Evolutionary conservation across 2,888 invertebrate genomes (phyloP).

Genomic region (Choreutis nemorana): DNA sequence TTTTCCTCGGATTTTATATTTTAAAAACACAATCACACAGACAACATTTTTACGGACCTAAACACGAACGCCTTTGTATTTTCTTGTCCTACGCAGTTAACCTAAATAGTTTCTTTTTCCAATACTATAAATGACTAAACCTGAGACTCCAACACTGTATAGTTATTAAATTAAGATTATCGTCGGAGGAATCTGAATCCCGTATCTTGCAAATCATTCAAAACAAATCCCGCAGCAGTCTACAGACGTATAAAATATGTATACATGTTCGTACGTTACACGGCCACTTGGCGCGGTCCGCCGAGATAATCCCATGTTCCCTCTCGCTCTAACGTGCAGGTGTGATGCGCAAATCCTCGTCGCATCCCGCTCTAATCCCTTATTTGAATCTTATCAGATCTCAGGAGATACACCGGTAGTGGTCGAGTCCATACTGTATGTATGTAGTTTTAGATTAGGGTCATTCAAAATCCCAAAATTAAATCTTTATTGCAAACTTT

Average conservation of each 20-base stretch:
- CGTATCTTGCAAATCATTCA: not conserved
- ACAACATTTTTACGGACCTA: too few species aligned
- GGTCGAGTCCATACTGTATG: conserved; percentile 41
- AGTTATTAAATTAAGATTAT: too few species aligned
- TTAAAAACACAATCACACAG: too few species aligned
- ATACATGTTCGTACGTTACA: conserved; percentile 27
- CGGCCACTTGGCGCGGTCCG: conserved; percentile 47
- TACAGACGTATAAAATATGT: conserved; percentile 12
- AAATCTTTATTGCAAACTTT: too few species aligned
- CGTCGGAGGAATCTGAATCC: not conserved
- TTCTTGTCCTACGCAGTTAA: too few species aligned
- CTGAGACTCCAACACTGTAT: too few species aligned
- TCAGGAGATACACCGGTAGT: conserved; percentile 59
- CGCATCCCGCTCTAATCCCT: conserved; percentile 60
- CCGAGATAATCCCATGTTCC: conserved; percentile 52
- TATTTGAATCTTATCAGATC: conserved; percentile 69
- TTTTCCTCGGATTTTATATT: too few species aligned
- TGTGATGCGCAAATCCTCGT: conserved; percentile 50
- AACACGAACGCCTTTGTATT: too few species aligned
- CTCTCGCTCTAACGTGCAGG: conserved; percentile 36
- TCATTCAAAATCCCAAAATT: too few species aligned
- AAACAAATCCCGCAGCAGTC: not conserved
- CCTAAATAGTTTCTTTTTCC: too few species aligned
- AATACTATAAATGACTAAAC: too few species aligned
- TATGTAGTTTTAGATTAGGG: conserved; percentile 41